Base-by-base conservation (phyloP, 2,113 vertebrate genomes). In the Vidua macroura region DNA sequence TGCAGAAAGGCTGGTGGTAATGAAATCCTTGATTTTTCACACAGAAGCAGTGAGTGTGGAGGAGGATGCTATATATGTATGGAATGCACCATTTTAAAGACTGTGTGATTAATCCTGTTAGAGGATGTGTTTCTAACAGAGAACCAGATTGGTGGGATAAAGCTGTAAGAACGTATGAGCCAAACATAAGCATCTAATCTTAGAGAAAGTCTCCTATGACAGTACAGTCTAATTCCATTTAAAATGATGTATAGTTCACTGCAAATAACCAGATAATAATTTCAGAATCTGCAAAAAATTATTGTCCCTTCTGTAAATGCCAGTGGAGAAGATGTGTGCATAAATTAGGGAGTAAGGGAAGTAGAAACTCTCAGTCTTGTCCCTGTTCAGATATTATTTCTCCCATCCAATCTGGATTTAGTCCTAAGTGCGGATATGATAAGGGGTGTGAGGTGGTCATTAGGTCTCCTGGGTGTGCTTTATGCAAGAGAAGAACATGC, bases 61-160 rank as follows among this genome's bases (percentile, higher is more conserved):
- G 77, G 86, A 91, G 74, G 83, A 78, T 92, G 60, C 72, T 89
- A 44, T 92, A 39, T 83, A 59, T 43, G 41, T 77, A 67, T 63
- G 68, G 35, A 92, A 72, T 66, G 75, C 69, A 93, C 64, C 56
- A 33, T 82, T 92, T 91, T 87, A 94, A 92, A 92, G 66, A 64
- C 58, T 64, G 0, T 59, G 59, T 88, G 88, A 93, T 95, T 95
- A 93, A 81, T 95, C 73, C 63, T 90, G 53, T 78, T 92, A 92
- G 35, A 67, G 78, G 63, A 67, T 91, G 44, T 84, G 63, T 88
- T 90, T 81, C 51, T 83, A 93, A 46, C 49, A 81, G 84, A 70
- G 81, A 91, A 91, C 31, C n/a, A 79, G 73, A 93, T 90, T 2
- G 1, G 64, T 87, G 90, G 77, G 64, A 83, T 88, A 90, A 95